Evolutionary conservation across 2,888 invertebrate species (phyloP), one percentile per base, ranked within the genome.

Genomic region (Apodemia zela): DNA sequence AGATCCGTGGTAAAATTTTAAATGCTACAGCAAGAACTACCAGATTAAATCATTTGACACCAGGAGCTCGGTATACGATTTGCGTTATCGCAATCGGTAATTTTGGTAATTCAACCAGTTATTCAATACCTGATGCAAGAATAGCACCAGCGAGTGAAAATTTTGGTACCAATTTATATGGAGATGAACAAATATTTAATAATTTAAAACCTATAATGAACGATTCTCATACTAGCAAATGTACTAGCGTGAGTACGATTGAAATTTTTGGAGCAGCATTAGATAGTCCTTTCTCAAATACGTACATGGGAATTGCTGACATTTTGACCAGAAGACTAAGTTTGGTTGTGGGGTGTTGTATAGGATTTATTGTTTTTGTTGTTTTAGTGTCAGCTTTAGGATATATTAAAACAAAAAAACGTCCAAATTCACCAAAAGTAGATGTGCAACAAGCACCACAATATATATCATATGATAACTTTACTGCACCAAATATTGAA

Each of bases 11-110:
- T 3, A 95, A 95, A 84, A 92, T 94, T 71, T 84, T 97, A 71
- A 96, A 96, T 74, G 93, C 95, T 47, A 94, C 94, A 61, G 93
- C 95, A 0, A 94, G 97, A 72, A 95, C 95, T 11, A 94, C 95
- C 65, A 95, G 95, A 82, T 92, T 98, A 62, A 94, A 94, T 64
- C 95, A 95, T 77, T 91, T 98, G 70, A 93, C 93, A 67, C 95
- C 97, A 3, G 96, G 95, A 75, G 96, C 96, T 3, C 94, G 95
- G 69, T 98, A 98, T 85, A 93, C 95, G 67, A 95, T 98, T 75
- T 98, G 98, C 85, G 97, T 98, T 63, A 92, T 97, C 74, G 97
- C 97, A n/a, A 89, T 96, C 67, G 97, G 97, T 66, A 96, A 95
- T 87, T 85, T 89, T 63, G 85, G 81, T 80, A 93, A 76, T 83